Base-by-base conservation (phyloP, 1,140 invertebrate species). In the Globodera rostochiensis region DNA sequence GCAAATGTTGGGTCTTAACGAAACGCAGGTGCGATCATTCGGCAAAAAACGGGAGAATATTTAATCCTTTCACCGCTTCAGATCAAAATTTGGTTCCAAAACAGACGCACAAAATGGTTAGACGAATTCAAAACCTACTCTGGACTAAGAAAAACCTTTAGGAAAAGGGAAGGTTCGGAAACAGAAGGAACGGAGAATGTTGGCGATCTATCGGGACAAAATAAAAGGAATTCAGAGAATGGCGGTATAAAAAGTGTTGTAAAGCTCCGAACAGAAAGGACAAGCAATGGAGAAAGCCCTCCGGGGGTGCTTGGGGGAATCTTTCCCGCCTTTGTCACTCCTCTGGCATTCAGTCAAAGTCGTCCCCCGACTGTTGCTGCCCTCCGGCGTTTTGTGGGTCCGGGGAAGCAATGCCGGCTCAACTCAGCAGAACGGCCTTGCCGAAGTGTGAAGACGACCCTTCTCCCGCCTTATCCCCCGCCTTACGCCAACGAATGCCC, bases 81-180 rank as follows among this genome's bases (percentile, higher is more conserved):
- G 74, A 76, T 76, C n/a, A 76, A 76, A 57, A 76, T 76, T n/a
- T 76, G 74, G 74, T 76, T 76, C 64, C 74, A 76, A 57, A 76
- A 76, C 13, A 76, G 74, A 57, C 74, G 74, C 25, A 76, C 74
- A 47, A 76, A 76, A 57, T 76, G 74, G 74, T 76, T 7, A 0
- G 74, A 46, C 19, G 8, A 50, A 4, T 6, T 7, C 6, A 9
- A 25, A 15, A 49, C 67, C 45, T 45, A n/a, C 53, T 19, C 53
- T 19, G 64, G 53, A 19, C 11, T 0, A 50, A 75, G 36, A 11
- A n/a, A 15, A 74, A 49, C 11, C n/a, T 74, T n/a, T 25, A 74
- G 73, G 73, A 74, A 74, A 3, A 74, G 47, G 53, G 73, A 74
- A 13, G 13, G 47, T 47, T 36, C 21, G 25, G 60, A 13, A 21